These are phyloP conservation scores for Chaetodon trifasciatus DNA, from an alignment of 2,797 vertebrate genomes.

Conservation along the genomic window DNA sequence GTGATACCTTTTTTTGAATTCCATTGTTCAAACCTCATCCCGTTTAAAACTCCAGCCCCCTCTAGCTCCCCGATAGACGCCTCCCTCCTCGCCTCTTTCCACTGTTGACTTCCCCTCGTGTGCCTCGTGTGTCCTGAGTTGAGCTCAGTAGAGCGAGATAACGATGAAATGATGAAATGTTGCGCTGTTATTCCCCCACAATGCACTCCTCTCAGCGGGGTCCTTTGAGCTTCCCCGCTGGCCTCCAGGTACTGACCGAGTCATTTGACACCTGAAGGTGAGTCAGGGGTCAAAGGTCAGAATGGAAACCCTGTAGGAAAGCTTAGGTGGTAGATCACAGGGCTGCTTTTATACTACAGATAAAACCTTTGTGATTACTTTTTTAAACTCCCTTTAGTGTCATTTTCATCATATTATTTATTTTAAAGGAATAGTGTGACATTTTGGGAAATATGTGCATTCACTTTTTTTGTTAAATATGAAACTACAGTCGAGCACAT, in stretches of 20 bases:
- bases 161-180: slow-evolving; percentile 82
- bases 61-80: slow-evolving; percentile 57
- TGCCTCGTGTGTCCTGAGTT: slow-evolving; percentile 74
- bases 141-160: slow-evolving; percentile 68
- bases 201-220: slow-evolving; percentile 83
- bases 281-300: slow-evolving; percentile 80
- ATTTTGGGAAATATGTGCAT: slow-evolving; percentile 29
- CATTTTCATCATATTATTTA: slow-evolving; percentile 35
- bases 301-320: slow-evolving; percentile 64
- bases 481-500: background rate
- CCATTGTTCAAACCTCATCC: slow-evolving; percentile 56
- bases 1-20: slow-evolving; percentile 69
- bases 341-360: slow-evolving; percentile 23
- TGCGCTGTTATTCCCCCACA: slow-evolving; percentile 85
- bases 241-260: slow-evolving; percentile 84
- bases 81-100: slow-evolving; percentile 2
- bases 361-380: background rate
- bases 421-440: slow-evolving; percentile 26
- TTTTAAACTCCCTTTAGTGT: slow-evolving; percentile 14
- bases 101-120: slow-evolving; percentile 50
- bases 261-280: slow-evolving; percentile 88
- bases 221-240: slow-evolving; percentile 85
- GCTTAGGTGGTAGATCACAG: slow-evolving; percentile 59
- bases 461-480: background rate
- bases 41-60: slow-evolving; percentile 25